Percentiles rank a stretch among this genome's conserved stretches.
These are phyloP conservation scores for Argya squamiceps DNA, from an alignment of 2,797 vertebrate genomes.

Conservation along the genomic window DNA sequence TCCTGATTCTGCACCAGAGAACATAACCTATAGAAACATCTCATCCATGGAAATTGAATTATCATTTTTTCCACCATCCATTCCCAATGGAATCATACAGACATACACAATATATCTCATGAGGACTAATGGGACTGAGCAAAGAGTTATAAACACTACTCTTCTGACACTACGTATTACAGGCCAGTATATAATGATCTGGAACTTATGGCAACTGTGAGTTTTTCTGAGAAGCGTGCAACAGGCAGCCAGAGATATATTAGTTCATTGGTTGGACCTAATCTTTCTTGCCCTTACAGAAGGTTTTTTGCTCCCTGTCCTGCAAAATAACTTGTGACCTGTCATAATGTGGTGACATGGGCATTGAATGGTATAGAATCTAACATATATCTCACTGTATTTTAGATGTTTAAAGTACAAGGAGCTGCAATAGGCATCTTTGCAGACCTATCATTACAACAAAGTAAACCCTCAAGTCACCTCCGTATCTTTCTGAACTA, in stretches of 20 bases:
- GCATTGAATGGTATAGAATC: rapidly evolving
- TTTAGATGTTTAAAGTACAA: not conserved
- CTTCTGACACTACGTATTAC: conserved; percentile 57
- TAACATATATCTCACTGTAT: not conserved
- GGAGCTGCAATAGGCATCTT: not conserved
- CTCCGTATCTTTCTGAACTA: not conserved
- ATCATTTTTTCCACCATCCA: conserved; percentile 74
- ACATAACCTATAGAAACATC: conserved; percentile 77
- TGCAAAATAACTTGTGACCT: not conserved
- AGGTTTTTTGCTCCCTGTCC: not conserved
- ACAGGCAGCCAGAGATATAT: not conserved
- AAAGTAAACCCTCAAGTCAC: not conserved
- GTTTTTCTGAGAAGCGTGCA: not conserved
- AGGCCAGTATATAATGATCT: conserved; percentile 64
- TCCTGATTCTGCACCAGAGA: conserved; percentile 78
- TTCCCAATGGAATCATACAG: conserved; percentile 79
- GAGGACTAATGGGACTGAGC: conserved; percentile 59
- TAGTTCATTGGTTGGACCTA: not conserved
- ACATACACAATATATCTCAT: conserved; percentile 79
- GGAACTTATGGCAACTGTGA: not conserved
- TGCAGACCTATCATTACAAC: not conserved
- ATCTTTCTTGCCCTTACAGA: not conserved
- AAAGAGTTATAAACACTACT: conserved; percentile 73
- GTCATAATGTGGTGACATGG: not conserved
- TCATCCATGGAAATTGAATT: conserved; percentile 78